Evolutionary conservation across 2,113 vertebrate species (phyloP).

Genomic region (Theropithecus gelada): DNA sequence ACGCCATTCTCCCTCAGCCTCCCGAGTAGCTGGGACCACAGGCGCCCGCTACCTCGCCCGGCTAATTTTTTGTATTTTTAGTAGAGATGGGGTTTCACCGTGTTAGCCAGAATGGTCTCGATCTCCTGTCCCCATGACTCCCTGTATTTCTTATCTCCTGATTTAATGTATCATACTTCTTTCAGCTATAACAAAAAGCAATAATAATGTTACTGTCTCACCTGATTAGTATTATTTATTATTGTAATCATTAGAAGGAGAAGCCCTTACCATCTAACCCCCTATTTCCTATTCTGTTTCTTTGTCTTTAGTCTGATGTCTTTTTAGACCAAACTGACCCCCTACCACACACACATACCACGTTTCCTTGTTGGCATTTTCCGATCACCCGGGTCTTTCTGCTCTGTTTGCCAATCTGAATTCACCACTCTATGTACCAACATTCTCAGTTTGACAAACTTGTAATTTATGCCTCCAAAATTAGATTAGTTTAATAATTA

Average conservation of each 20-base stretch:
- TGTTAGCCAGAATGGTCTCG: too few relatives aligned
- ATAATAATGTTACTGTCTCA: too few relatives aligned
- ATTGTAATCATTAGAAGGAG: too few relatives aligned
- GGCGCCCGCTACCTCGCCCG: rapidly evolving
- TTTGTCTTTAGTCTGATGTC: not conserved
- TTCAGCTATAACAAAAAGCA: not conserved
- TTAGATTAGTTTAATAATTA: not conserved
- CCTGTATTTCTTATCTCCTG: not conserved
- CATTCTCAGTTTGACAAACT: not conserved
- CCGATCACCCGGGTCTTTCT: not conserved
- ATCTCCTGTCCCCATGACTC: not conserved
- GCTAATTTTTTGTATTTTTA: too few relatives aligned
- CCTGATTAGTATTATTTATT: not conserved
- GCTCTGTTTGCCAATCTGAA: not conserved
- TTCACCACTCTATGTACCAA: not conserved
- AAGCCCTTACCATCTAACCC: too few relatives aligned
- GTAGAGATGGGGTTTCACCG: too few relatives aligned
- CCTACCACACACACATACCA: not conserved
- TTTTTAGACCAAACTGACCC: not conserved
- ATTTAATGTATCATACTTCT: not conserved
- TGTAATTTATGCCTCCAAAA: not conserved
- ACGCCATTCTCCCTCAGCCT: too few relatives aligned
- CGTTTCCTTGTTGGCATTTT: not conserved
- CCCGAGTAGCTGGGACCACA: too few relatives aligned
- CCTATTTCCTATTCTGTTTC: not conserved